Evolutionary conservation across 2,797 vertebrate species (phyloP).

Genomic region (Cyprinodon diabolis): DNA sequence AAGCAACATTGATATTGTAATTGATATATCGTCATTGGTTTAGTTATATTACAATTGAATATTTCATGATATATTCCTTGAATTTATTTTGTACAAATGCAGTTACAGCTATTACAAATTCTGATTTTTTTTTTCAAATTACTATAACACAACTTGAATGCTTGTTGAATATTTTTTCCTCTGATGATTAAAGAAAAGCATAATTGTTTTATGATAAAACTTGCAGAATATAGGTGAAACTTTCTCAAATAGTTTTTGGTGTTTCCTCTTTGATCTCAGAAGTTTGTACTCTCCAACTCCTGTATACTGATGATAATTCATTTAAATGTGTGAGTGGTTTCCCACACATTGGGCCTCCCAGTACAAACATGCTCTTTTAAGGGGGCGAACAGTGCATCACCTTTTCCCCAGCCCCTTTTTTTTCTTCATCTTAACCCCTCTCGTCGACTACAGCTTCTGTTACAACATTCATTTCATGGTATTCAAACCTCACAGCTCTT

Average conservation of each 20-base stretch:
- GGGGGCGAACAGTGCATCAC: slow-evolving; percentile 45
- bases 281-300: slow-evolving; percentile 10
- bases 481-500: slow-evolving; percentile 52
- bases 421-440: slow-evolving; percentile 54
- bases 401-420: slow-evolving; percentile 42
- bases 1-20: too few species aligned
- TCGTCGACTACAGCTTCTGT: slow-evolving; percentile 47
- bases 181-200: background rate
- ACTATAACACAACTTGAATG: too few species aligned
- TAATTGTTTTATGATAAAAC: background rate
- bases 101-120: too few species aligned
- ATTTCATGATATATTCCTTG: too few species aligned
- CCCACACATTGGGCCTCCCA: slow-evolving; percentile 51
- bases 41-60: too few species aligned
- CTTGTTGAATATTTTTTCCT: too few species aligned
- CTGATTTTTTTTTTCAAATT: too few species aligned
- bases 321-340: slow-evolving; percentile 38
- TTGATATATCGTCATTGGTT: too few species aligned
- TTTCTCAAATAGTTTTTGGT: background rate
- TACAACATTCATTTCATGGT: slow-evolving; percentile 62
- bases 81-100: too few species aligned
- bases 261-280: slow-evolving; percentile 24
- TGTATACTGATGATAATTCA: slow-evolving; percentile 37
- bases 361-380: slow-evolving; percentile 47
- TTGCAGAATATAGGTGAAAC: background rate